Conservation (phyloP, 2,797 vertebrate genomes). For the Onychomys torridus region DNA sequence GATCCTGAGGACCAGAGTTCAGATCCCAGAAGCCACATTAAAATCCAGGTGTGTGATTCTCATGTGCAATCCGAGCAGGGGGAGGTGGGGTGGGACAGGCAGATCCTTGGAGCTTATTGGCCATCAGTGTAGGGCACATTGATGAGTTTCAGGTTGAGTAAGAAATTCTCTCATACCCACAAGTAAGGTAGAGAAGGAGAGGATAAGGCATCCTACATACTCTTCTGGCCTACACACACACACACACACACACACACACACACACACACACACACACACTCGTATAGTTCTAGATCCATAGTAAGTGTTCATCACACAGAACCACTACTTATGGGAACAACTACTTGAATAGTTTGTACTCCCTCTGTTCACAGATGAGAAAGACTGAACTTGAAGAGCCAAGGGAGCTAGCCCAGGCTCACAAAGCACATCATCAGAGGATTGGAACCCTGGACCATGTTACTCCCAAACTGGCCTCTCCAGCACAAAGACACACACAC, state of each 20-base stretch:
- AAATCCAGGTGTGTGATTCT: not conserved
- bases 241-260: accelerated
- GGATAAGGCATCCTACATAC: too few relatives aligned
- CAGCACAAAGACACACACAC: not conserved
- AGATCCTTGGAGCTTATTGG: not conserved
- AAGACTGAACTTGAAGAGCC: not conserved
- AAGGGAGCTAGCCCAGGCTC: not conserved
- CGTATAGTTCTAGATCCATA: not conserved
- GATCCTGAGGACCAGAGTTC: not conserved
- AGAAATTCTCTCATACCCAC: not conserved
- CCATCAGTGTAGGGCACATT: too few relatives aligned
- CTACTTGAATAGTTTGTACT: accelerated
- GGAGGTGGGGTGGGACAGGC: too few relatives aligned
- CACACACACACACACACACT: not conserved
- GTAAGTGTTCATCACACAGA: not conserved
- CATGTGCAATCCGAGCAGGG: not conserved
- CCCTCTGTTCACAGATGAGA: not conserved
- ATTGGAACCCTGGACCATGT: not conserved
- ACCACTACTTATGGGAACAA: accelerated
- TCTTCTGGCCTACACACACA: not conserved
- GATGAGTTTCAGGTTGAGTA: not conserved
- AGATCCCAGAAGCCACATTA: not conserved
- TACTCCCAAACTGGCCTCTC: not conserved
- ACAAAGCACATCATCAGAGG: not conserved
- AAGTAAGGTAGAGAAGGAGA: not conserved